A percentile compares a stretch with the other conserved stretches of the same genome.
Conservation (phyloP, 2,888 invertebrate genomes). For the Falcaria lacertinaria region DNA sequence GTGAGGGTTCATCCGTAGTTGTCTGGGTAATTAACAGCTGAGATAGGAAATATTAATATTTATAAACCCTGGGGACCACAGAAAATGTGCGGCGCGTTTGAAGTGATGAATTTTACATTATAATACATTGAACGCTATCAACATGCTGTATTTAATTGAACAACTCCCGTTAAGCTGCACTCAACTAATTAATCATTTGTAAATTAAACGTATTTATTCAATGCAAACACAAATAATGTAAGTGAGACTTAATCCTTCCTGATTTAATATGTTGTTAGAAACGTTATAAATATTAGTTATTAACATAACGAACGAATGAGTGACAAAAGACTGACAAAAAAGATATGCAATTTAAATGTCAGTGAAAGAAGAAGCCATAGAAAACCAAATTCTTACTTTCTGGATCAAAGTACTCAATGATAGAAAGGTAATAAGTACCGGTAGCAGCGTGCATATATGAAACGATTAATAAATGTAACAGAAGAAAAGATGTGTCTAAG, state of each 20-base stretch:
- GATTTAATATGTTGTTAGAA: too few species aligned
- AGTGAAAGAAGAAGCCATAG: too few species aligned
- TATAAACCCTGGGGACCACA: slow-evolving; percentile 50
- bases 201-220: neutral
- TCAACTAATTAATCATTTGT: neutral
- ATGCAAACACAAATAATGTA: neutral
- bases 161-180: neutral
- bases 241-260: neutral
- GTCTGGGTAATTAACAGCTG: slow-evolving; percentile 69
- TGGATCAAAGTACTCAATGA: too few species aligned
- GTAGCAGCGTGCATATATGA: too few species aligned
- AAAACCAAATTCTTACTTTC: too few species aligned
- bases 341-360: too few species aligned
- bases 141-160: slow-evolving; percentile 14
- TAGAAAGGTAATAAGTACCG: too few species aligned
- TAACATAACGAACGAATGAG: too few species aligned
- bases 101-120: slow-evolving; percentile 57
- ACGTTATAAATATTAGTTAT: too few species aligned
- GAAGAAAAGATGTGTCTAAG: too few species aligned
- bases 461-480: too few species aligned
- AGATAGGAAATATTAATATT: slow-evolving; percentile 75
- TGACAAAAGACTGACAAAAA: too few species aligned
- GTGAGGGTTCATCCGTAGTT: slow-evolving; percentile 61
- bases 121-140: slow-evolving; percentile 32
- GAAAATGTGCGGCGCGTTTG: slow-evolving; percentile 51